Evolutionary conservation across 2,888 invertebrate genomes (phyloP).

Genomic region (Meloe dianella): DNA sequence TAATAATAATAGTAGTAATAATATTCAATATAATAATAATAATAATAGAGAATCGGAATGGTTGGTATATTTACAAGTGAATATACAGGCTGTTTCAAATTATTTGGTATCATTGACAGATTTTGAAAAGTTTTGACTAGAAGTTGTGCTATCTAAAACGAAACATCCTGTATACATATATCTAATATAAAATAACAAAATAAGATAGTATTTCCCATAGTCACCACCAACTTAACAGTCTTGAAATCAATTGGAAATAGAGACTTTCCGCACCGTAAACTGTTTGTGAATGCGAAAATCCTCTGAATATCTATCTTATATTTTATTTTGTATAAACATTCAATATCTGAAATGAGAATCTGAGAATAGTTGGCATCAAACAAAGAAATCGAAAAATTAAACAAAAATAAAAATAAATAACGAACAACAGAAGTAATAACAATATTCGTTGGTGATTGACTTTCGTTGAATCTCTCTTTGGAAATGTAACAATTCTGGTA

Average conservation of each 20-base stretch:
- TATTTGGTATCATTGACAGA: background rate
- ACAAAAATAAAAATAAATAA: too few species aligned
- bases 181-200: too few species aligned
- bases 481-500: conserved; percentile 1
- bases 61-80: background rate
- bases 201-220: too few species aligned
- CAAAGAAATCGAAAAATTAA: background rate
- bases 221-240: too few species aligned
- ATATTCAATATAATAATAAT: background rate
- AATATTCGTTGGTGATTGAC: background rate
- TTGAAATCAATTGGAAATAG: too few species aligned
- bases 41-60: background rate
- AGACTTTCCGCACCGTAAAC: too few species aligned
- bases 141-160: background rate
- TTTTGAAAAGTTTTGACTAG: background rate
- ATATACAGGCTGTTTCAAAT: background rate
- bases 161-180: conserved; percentile 10
- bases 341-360: too few species aligned
- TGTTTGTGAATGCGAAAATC: background rate
- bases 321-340: too few species aligned
- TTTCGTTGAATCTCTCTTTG: background rate
- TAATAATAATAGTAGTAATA: background rate
- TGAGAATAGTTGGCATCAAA: too few species aligned
- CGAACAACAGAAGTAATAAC: background rate
- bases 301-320: background rate